Base-by-base conservation (phyloP, 1,140 invertebrate genomes). In the Stegodyphus mimosarum region DNA sequence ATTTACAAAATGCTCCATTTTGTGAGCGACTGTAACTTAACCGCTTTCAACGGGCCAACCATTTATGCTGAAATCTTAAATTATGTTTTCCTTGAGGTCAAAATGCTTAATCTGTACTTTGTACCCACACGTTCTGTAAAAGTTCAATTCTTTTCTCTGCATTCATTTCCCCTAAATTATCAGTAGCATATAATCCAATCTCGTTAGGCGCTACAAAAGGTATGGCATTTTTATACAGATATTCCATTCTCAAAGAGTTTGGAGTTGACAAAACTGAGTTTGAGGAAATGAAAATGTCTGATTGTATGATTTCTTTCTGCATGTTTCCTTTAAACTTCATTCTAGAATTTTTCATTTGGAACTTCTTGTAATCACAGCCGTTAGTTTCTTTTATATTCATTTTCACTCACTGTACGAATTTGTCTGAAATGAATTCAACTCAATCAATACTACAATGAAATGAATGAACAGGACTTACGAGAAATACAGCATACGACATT, bases 41-140 rank as follows among this genome's bases (percentile, higher is more conserved):
- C 64, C 64, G 6, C 6, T 67, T 67, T 6, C 17, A 67, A 17
- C 6, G 17, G 17, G 0, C 10, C n/a, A n/a, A 17, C 64, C 64
- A 67, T 5, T 6, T 6, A 17, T 67, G 64, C 64, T 67, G 64
- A 67, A 67, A 67, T 17, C 64, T 5, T 18, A 67, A 67, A 67
- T 67, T 67, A 17, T n/a, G 13, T 67, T 67, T 67, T 67, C 64
- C 17, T 67, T 17, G 64, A 67, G 64, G n/a, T 7, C 1, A 2
- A 18, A 67, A 67, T 67, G 11, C 64, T 67, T 67, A 9, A 67
- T 67, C 64, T 67, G 64, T 7, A 67, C 64, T 67, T 18, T 9
- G 11, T n/a, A 67, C 17, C 64, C 64, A 67, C 11, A 18, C 17
- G 17, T 67, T 67, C 6, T 67, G 7, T 67, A 33, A 33, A 33